Base-by-base conservation (phyloP, 2,888 invertebrate species). In the Nemotelus nigrinus region DNA sequence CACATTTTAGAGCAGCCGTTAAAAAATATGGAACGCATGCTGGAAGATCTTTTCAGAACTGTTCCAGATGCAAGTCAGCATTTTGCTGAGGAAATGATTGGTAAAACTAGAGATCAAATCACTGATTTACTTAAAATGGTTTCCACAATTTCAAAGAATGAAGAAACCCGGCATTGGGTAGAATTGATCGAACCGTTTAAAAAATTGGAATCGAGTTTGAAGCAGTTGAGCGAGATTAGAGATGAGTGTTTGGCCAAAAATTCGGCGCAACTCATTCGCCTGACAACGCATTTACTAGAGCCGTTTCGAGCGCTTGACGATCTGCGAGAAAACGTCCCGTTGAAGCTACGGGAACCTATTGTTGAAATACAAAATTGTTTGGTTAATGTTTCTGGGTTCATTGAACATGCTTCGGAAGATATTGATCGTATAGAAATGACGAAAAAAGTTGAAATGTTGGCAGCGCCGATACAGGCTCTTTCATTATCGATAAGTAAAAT, bases 21-120 rank as follows among this genome's bases (percentile, higher is more conserved):
- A 76, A 6, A 50, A 43, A 43, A 70, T 55, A 43, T 70, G 39
- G 55, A 70, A 70, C 78, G 77, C 8, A 50, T 68, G 4, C 72
- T 79, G 2, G 77, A 80, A 55, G 78, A 77, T 25, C 76, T 57
- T 3, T 72, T 57, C 0, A 41, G 75, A 0, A 65, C 78, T 8
- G 45, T 65, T 45, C 79, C 79, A 10, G 84, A 65, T 85, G 87
- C 55, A 8, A 50, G 80, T 44, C 10, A 76, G 39, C n/a, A 47
- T 2, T n/a, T 64, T n/a, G 57, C 67, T 2, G 39, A 44, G 5
- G 48, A 67, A 57, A 47, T 63, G 48, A 72, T 48, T 53, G 39
- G n/a, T 39, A 4, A 43, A 58, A 41, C 45, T 67, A 1, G 47
- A 41, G 10, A 25, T 71, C 55, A 58, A 48, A n/a, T n/a, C 77